These are phyloP conservation scores for Caenorhabditis sp. DNA, from an alignment of 2,888 invertebrate genomes.

Conservation along the genomic window DNA sequence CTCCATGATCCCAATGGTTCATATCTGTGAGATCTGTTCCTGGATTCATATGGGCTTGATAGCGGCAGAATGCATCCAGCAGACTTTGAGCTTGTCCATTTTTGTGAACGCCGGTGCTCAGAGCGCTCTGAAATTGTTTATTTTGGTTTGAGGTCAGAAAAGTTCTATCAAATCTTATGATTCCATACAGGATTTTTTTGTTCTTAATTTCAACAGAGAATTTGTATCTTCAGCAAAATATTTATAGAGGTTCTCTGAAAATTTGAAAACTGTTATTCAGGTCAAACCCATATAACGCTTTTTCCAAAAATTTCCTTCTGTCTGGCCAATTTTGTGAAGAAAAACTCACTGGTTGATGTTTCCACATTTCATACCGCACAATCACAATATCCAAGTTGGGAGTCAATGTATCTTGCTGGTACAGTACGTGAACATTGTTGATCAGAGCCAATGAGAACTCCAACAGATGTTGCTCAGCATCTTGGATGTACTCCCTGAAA, in stretches of 20 bases:
- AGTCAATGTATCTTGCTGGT: constrained; percentile 80
- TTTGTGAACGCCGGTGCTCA: constrained; percentile 79
- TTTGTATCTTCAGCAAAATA: no score
- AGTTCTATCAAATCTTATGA: no score
- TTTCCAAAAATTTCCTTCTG: no score
- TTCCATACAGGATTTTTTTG: no score
- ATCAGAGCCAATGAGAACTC: constrained; percentile 83
- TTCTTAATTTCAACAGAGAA: no score
- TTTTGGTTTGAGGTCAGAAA: no score
- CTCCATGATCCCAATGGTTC: constrained; percentile 83
- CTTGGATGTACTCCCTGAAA: constrained; percentile 75
- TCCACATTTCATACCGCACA: constrained; percentile 83
- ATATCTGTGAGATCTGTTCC: constrained; percentile 82
- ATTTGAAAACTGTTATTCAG: no score
- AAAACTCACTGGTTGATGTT: constrained; percentile 79
- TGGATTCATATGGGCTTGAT: constrained; percentile 82
- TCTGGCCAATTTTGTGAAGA: background rate
- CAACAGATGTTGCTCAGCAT: constrained; percentile 82
- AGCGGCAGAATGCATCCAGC: constrained; percentile 82
- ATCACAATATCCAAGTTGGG: constrained; percentile 83
- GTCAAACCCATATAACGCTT: no score
- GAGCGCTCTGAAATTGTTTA: constrained; percentile 72
- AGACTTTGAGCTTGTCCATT: constrained; percentile 83
- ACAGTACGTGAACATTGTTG: constrained; percentile 82
- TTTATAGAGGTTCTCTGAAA: no score